Evolutionary conservation across 2,888 invertebrate species (phyloP), one percentile per base, ranked within the genome.

Genomic region (Eupeodes luniger): DNA sequence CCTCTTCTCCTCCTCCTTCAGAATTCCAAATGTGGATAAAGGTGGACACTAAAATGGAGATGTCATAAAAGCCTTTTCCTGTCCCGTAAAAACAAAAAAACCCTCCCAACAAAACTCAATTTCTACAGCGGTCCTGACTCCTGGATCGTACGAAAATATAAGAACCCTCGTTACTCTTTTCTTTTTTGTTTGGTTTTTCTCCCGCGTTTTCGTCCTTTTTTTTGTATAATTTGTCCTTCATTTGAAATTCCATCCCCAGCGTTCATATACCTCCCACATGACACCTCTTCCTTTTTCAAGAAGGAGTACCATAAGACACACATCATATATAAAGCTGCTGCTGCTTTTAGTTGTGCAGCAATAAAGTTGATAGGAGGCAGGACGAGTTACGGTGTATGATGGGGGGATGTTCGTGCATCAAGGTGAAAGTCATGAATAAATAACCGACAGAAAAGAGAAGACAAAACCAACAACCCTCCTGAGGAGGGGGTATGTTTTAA

Each of bases 381-480:
- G 27, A 27, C 27, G 27, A 27, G 27, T 2, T 27, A 27, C 27
- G 10, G 10, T 27, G 1, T 53, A 86, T 59, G 49, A 55, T 16
- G 5, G 27, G 47, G 47, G 57, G 36, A 6, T 6, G 47, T 75
- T 82, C 86, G 79, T 86, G 86, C 86, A 86, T 76, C 86, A 86
- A 86, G 86, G 86, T 86, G 86, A 86, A 83, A 86, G 75, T 86
- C 86, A 86, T 86, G 86, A 86, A 86, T 86, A 86, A 86, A 86
- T 83, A 86, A 86, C 79, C 27, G 62, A 47, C 66, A 62, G 10
- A 10, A 16, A 44, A 36, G 51, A 62, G 57, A 51, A 36, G 53
- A 19, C n/a, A 61, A 55, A 44, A 12, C n/a, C 57, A 40, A 5
- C 47, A 44, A 1, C 49, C 3, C 19, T 16, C 69, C 16, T 36